Evolutionary conservation across 2,888 invertebrate species (phyloP).

Genomic region (Bembecia ichneumoniformis): DNA sequence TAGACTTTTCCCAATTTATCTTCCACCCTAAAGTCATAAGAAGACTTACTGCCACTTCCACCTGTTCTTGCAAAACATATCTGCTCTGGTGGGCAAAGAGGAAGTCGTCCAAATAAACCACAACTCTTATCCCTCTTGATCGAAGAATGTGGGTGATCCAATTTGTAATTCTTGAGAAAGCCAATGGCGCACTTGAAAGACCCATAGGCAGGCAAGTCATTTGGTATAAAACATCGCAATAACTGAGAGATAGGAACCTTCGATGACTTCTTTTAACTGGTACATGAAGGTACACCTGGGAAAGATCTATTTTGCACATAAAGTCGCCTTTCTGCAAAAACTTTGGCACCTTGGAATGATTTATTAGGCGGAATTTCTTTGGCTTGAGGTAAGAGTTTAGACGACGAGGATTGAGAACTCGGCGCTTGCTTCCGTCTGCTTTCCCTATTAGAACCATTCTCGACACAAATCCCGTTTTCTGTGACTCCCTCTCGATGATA

Average conservation of each 20-base stretch:
- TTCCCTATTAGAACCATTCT: no score
- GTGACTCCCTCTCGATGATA: neutral
- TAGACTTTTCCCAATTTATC: conserved; percentile 12
- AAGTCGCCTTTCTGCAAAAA: conserved; percentile 7
- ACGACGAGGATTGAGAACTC: neutral
- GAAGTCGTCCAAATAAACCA: conserved; percentile 17
- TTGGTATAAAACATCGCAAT: conserved; percentile 2
- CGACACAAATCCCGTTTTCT: no score
- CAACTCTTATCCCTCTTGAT: conserved; percentile 10
- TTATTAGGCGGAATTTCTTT: conserved; percentile 8
- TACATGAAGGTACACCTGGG: conserved; percentile 8
- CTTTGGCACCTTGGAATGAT: conserved; percentile 1
- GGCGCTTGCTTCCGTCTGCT: neutral
- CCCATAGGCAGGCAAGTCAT: conserved; percentile 5
- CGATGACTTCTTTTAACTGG: conserved; percentile 2
- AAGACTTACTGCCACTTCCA: neutral
- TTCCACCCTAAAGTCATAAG: conserved; percentile 11
- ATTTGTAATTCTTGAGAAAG: conserved; percentile 3
- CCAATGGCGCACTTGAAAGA: no score
- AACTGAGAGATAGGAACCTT: conserved; percentile 3
- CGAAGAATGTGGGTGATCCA: conserved; percentile 6
- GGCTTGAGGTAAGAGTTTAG: neutral
- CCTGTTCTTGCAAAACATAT: conserved; percentile 3
- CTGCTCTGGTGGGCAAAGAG: conserved; percentile 2
- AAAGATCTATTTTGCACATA: conserved; percentile 8